Evolutionary conservation across 2,888 invertebrate genomes (phyloP), one percentile per base, ranked within the genome.

Genomic region (Punctoribates punctum): DNA sequence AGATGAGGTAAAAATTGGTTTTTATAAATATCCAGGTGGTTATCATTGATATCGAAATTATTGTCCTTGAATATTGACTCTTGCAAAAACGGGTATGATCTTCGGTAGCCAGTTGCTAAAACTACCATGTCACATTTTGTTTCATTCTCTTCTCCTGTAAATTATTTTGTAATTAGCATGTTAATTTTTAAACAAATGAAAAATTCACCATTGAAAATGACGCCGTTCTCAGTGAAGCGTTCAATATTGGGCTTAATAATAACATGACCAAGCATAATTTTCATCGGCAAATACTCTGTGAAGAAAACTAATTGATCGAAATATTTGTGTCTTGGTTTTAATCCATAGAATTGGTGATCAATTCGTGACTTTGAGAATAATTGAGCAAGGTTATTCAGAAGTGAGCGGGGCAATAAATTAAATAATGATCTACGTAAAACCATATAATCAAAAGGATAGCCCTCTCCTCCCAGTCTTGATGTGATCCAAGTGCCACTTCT

Each of bases 241-340:
- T 74, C 75, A n/a, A 84, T 80, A 74, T 83, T 79, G 11, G 82
- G 81, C 75, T 81, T 82, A 13, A 83, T 80, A 72, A 78, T 77
- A 9, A 84, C 79, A 6, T 80, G 78, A 17, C 83, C 83, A 9
- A 81, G 82, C 78, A 83, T 81, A 73, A 85, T 83, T 67, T 84
- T 81, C 74, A 83, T 82, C 5, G 84, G 84, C 11, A 85, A 80
- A 75, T 85, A 84, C 79, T 85, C 85, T 78, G 84, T 84, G 74
- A 85, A 82, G 27, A 76, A 75, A 6, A 75, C 38, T 38, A 82
- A 80, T 54, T 81, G 80, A 20, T 80, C 77, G 25, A 80, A 77
- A 48, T 11, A 60, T 27, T 60, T 42, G 42, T 42, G 42, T 13
- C 13, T 42, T 8, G 42, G 42, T 13, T 42, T 42, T 11, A 42